Evolutionary conservation across 2,113 vertebrate species (phyloP), one percentile per base, ranked within the genome.

Genomic region (Pelecanus crispus): DNA sequence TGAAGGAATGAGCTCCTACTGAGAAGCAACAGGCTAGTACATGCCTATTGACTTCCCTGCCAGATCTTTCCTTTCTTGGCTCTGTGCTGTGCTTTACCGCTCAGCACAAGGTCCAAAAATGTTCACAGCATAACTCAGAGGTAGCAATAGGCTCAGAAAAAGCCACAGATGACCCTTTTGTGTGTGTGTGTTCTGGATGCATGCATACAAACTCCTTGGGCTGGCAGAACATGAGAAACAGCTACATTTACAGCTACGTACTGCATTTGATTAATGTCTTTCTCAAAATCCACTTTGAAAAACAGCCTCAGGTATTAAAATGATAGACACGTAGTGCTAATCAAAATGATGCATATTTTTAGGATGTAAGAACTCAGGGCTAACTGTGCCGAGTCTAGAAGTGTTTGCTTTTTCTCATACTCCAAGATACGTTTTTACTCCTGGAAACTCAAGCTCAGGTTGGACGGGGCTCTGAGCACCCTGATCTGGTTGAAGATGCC

Each of bases 1-100:
- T 94, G 95, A 84, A 94, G 93, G 95, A 91, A 96, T 74, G 93
- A 95, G 47, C 94, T 94, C 95, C 96, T 94, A 84, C 91, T 84
- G 89, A 52, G 95, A 95, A 94, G 94, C 91, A 96, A 95, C 94
- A 95, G 95, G 96, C 93, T 95, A 8, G 38, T 91, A 81, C 94
- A 95, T 89, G 95, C 91, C 86, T 95, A 67, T 84, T 91, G 91
- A 72, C 89, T 89, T 92, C 52, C 29, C 81, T 96, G 95, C 89
- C 93, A 96, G 93, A 87, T 92, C 81, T 80, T 87, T 44, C 4
- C 18, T 87, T 78, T 72, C 93, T 94, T 94, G 89, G 86, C 86
- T 79, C 62, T 59, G 55, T 59, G 32, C 72, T 95, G 40, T 0
- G 0, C 73, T 92, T 84, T 81, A 61, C 62, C 70, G 17, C 87